Conservation (phyloP, 2,888 invertebrate species). For the Argyresthia goedartella region DNA sequence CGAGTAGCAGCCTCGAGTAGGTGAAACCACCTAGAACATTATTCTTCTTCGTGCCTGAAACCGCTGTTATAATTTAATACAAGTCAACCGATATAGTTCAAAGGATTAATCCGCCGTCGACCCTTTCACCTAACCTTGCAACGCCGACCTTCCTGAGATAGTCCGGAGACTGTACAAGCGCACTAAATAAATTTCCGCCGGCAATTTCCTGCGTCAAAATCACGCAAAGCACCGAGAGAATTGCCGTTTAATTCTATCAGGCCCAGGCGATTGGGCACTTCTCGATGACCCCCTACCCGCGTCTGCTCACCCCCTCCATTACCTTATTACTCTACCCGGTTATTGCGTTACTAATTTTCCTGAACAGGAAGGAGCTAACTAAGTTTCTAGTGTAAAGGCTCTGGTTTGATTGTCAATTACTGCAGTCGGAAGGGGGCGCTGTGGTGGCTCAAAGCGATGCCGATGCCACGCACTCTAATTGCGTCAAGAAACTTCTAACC, state of each 20-base stretch:
- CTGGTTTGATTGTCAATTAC: constrained; percentile 67
- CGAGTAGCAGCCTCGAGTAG: too few species aligned
- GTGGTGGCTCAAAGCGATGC: constrained; percentile 45
- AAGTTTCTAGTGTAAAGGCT: constrained; percentile 55
- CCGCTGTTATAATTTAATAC: too few species aligned
- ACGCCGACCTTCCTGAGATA: background rate
- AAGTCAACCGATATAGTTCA: too few species aligned
- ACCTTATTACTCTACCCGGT: constrained; percentile 58
- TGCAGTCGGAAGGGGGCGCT: constrained; percentile 39
- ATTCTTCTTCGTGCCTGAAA: too few species aligned
- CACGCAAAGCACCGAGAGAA: constrained; percentile 12
- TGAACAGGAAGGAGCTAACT: constrained; percentile 57
- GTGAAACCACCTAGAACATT: too few species aligned
- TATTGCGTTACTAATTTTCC: constrained; percentile 68
- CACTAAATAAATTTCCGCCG: background rate
- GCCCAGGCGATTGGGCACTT: constrained; percentile 15
- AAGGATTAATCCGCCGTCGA: too few species aligned
- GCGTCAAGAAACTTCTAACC: constrained; percentile 33
- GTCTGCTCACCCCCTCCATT: constrained; percentile 39
- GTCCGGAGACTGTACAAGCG: background rate
- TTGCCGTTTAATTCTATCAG: background rate
- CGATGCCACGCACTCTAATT: constrained; percentile 30
- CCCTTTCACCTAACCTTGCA: too few species aligned
- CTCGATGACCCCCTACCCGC: constrained; percentile 36
- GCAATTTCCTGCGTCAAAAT: background rate